Evolutionary conservation across 2,888 invertebrate genomes (phyloP), one percentile per base, ranked within the genome.

Genomic region (Allolobophora icterica): DNA sequence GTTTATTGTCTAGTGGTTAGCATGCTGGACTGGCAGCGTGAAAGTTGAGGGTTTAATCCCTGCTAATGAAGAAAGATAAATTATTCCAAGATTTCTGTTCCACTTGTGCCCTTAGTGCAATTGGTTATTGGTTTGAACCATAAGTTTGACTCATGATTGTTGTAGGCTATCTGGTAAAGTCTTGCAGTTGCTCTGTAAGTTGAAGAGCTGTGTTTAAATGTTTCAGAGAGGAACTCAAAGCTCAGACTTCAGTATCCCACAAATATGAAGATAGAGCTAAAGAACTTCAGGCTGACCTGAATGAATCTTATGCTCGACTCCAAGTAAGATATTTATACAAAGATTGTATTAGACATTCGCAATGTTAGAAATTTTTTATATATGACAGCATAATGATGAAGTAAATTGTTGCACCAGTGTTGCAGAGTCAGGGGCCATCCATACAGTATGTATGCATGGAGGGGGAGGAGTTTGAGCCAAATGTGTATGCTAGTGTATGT

Each of bases 271-370:
- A 87, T 24, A 38, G 38, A 87, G 87, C 15, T 35, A 87, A 87
- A 87, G 87, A 87, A 87, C 87, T 87, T 35, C 87, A 87, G 87
- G 38, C 87, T 13, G 87, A 87, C 24, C n/a, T 87, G 38, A 87
- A 87, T 87, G 87, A 87, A 35, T 87, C 87, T 34, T 38, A 87
- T 38, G 38, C 87, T 34, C 87, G 35, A 35, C 38, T 87, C 30
- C 71, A 71, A 71, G 71, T 71, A 71, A n/a, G 71, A 71, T 71
- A n/a, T 71, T n/a, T 71, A 71, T n/a, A 13, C 71, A 3, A 71
- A 24, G 52, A 52, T 52, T 52, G 52, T 24, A 8, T 24, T 6
- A 52, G 24, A 52, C 6, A 24, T 52, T 24, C 24, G 17, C 11
- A 30, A n/a, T 71, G 71, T 71, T n/a, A 71, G 30, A 71, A 1